Evolutionary conservation across 2,888 invertebrate genomes (phyloP), one percentile per base, ranked within the genome.

Genomic region (Coenonympha arcania): DNA sequence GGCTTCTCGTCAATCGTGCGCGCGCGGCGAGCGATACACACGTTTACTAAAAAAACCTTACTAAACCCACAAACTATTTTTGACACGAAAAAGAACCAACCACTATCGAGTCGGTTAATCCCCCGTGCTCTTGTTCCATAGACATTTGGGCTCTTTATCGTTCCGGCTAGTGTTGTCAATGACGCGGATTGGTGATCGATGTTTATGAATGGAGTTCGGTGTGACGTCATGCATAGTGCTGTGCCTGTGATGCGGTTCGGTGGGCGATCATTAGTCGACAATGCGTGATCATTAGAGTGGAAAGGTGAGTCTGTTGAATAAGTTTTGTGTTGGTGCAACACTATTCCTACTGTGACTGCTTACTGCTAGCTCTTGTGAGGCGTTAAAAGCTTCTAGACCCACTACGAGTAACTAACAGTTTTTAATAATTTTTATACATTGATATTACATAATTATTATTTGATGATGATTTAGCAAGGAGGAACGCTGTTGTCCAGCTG

Each of bases 191-290:
- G 65, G 71, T 71, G 69, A 57, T 73, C 69, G 73, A 72, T 71
- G 71, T 79, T 79, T 73, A 77, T 83, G 84, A 83, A 83, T 83
- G 82, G 76, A 79, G 68, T 75, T 76, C 79, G 79, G 78, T 78
- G 83, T 86, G 84, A 84, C 82, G 82, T 83, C 79, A 85, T 83
- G 84, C 67, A 64, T 81, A 83, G 85, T 84, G 84, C 75, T 82
- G 82, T 81, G 83, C 71, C 72, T 73, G 72, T 63, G 66, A 62
- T 58, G 59, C 66, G 69, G 65, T 64, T 65, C 64, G 69, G 72
- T 72, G 75, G 76, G 77, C 67, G 73, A 67, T 65, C 63, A 68
- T 75, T 73, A 76, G 76, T 76, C 79, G 80, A 85, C 83, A 81
- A 84, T 85, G 85, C 69, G 69, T 67, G 74, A 71, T 70, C 80